Conservation (phyloP, 1,140 invertebrate genomes). For the Zaprionus inermis region DNA sequence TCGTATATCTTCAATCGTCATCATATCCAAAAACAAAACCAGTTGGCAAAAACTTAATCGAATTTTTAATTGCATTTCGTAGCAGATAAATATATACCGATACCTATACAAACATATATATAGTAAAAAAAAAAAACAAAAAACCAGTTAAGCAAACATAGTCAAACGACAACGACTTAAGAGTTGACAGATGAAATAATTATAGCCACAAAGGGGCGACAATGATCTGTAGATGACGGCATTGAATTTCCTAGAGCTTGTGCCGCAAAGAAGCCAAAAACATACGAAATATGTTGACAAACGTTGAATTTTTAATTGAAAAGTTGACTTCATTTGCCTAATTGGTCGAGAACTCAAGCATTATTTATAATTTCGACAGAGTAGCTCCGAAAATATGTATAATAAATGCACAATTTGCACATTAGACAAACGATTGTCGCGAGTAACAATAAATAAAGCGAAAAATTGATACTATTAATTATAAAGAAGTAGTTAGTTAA, state of each 20-base stretch:
- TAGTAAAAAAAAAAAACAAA: constrained; percentile 3
- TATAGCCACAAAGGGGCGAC: constrained; percentile 59
- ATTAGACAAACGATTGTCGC: constrained; percentile 53
- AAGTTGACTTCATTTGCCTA: constrained; percentile 74
- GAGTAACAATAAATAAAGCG: constrained; percentile 24
- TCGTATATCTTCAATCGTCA: constrained; percentile 7
- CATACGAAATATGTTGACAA: constrained; percentile 36
- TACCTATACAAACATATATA: constrained; percentile 15
- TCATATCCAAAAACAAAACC: constrained; percentile 26
- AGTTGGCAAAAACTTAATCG: constrained; percentile 35
- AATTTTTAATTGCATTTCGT: constrained; percentile 66
- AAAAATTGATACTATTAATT: constrained; percentile 12
- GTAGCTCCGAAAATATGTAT: constrained; percentile 1
- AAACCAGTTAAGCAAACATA: constrained; percentile 56
- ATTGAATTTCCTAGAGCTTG: constrained; percentile 48
- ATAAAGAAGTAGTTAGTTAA: no score
- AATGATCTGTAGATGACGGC: constrained; percentile 66
- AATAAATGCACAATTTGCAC: constrained; percentile 48
- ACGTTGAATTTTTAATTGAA: constrained; percentile 63
- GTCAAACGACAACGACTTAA: constrained; percentile 30
- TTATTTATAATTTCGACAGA: constrained; percentile 41
- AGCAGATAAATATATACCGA: constrained; percentile 23
- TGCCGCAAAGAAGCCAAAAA: constrained; percentile 24
- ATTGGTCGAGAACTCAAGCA: constrained; percentile 55
- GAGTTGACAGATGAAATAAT: constrained; percentile 71